A percentile compares a stretch with the other conserved stretches of the same genome.
These are phyloP conservation scores for Creontiades dilutus DNA, from an alignment of 2,888 invertebrate genomes.

Conservation along the genomic window DNA sequence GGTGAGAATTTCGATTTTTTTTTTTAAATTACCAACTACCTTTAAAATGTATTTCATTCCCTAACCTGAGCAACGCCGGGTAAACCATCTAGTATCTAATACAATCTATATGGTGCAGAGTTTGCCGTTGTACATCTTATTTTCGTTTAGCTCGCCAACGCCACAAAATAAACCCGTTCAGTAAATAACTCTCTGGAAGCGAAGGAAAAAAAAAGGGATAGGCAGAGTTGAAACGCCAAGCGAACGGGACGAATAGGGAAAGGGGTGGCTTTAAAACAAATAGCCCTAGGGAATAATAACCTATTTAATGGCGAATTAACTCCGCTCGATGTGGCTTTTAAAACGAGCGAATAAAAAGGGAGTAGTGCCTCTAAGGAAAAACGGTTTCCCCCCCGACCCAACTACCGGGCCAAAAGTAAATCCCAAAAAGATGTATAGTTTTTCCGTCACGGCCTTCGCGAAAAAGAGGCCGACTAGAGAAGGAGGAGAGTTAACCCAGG, in stretches of 20 bases:
- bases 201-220: conserved; percentile 45
- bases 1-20: too few relatives aligned
- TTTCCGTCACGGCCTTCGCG: conserved; percentile 53
- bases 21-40: too few relatives aligned
- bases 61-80: too few relatives aligned
- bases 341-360: conserved; percentile 58
- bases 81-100: too few relatives aligned
- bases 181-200: conserved; percentile 50
- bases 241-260: neutral
- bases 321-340: conserved; percentile 69
- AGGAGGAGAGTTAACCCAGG: conserved; percentile 49
- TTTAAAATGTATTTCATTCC: too few relatives aligned
- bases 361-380: conserved; percentile 28
- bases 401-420: conserved; percentile 55
- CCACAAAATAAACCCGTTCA: conserved; percentile 22
- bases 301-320: conserved; percentile 69
- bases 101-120: too few relatives aligned
- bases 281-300: conserved; percentile 67
- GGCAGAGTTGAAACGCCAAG: conserved; percentile 45
- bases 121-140: too few relatives aligned
- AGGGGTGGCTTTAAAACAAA: conserved; percentile 55
- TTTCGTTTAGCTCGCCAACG: neutral
- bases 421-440: conserved; percentile 63
- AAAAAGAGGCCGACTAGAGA: conserved; percentile 52
- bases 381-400: neutral